A percentile compares a stretch with the other conserved stretches of the same genome.
These are phyloP conservation scores for Microplitis deprimator DNA, from an alignment of 2,888 invertebrate genomes.

Conservation along the genomic window DNA sequence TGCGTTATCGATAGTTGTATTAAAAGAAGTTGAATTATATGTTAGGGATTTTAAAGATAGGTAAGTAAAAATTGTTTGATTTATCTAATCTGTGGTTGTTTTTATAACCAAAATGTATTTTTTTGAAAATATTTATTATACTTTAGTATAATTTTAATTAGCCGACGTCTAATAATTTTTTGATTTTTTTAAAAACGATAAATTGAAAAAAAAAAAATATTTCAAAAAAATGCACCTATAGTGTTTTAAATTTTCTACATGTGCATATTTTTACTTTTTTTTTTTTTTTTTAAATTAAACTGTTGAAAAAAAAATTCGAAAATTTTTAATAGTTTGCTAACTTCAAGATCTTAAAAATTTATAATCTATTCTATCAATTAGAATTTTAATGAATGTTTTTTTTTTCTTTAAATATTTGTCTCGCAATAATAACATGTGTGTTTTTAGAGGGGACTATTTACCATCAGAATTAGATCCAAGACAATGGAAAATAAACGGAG, in stretches of 20 bases:
- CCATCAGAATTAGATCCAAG: conserved; percentile 41
- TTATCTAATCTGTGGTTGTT: no score
- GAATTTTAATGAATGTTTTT: not conserved
- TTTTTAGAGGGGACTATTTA: conserved; percentile 26
- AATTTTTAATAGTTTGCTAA: no score
- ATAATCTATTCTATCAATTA: not conserved
- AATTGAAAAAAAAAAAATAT: no score
- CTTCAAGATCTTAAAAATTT: no score
- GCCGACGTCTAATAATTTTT: not conserved
- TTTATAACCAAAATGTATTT: not conserved
- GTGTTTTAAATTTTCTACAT: no score
- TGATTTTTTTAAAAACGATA: no score
- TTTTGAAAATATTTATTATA: no score
- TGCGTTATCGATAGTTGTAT: conserved; percentile 58
- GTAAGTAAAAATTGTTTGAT: conserved; percentile 29
- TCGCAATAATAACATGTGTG: not conserved
- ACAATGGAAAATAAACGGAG: conserved; percentile 52
- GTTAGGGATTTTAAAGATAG: conserved; percentile 32
- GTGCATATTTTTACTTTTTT: no score
- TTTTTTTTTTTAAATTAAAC: no score
- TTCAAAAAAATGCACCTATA: no score
- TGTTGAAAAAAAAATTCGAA: no score
- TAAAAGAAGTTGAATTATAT: conserved; percentile 60
- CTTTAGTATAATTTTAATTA: no score
- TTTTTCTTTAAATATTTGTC: not conserved